Evolutionary conservation across 92 coral and sea anemone species (phyloP), one percentile per base, ranked within the genome.

Genomic region (Nematostella vectensis): DNA sequence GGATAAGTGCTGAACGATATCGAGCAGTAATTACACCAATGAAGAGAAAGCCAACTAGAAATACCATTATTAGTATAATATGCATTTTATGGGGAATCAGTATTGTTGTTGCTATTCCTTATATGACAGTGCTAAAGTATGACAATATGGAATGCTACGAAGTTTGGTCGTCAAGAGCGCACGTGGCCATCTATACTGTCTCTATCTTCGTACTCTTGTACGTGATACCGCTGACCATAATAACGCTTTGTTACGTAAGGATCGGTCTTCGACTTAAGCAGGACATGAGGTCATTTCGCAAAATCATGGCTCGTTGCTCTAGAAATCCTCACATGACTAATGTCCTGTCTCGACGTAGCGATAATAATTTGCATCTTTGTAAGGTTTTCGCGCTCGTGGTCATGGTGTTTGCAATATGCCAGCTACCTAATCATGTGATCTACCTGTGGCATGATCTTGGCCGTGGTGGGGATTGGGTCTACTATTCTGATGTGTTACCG

Each of bases 401-500:
- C 11, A 47, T 81, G 3, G 81, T 70, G 13, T 85, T 85, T 27
- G 78, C 83, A 0, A 20, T 85, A 13, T 85, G 88, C 27, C 72
- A 75, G 29, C 48, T 85, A 19, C 95, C 95, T 0, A 71, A 68
- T 25, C 85, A 85, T 44, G 71, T 65, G 11, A 71, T 75, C 68
- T 85, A 87, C 88, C 48, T 85, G 43, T 85, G 95, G 95, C 55
- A 58, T 55, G 77, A 68, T 11, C 74, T 76, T 19, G 88, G 95
- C 1, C n/a, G 61, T 29, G 86, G 81, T 3, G 58, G 48, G 0
- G 44, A 74, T 2, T 66, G 76, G 78, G 30, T 31, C 11, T 48
- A 68, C 42, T 83, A 75, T 31, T 13, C 29, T 2, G 63, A 76
- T 29, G 59, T 68, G 11, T 38, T 54, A 39, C 58, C 71, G 0